phyloP scores from a whole-genome alignment of 2,888 invertebrate genomes.

The Leptogaster cylindrica region DNA sequence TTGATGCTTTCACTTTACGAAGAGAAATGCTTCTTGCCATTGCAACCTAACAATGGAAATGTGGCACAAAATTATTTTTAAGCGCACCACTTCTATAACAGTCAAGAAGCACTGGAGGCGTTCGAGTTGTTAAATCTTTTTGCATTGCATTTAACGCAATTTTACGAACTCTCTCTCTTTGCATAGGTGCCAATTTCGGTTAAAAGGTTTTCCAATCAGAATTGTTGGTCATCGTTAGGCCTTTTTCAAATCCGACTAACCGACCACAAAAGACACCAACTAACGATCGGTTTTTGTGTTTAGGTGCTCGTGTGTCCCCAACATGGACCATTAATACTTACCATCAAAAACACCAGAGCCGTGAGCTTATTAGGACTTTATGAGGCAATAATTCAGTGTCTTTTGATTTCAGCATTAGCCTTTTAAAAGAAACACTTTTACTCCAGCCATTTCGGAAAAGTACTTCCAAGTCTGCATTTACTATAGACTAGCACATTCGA shows the following conservation, averaged over 20 bases:
- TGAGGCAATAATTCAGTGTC: slow-evolving; percentile 34
- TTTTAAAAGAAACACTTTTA: slow-evolving; percentile 25
- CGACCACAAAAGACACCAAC: too few species aligned
- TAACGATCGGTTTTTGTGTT: slow-evolving; percentile 7
- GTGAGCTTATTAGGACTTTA: slow-evolving; percentile 40
- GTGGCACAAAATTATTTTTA: slow-evolving; percentile 1
- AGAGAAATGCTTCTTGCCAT: slow-evolving; percentile 1
- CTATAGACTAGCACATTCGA: background rate
- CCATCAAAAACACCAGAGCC: slow-evolving; percentile 9
- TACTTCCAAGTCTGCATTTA: background rate
- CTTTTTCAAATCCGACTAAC: background rate
- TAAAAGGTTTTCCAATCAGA: slow-evolving; percentile 9
- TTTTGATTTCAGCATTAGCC: slow-evolving; percentile 27
- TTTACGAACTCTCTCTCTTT: slow-evolving; percentile 13
- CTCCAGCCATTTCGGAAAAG: background rate
- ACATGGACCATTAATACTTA: background rate
- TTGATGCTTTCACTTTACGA: slow-evolving; percentile 12
- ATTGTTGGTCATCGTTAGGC: slow-evolving; percentile 5
- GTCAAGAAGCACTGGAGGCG: background rate
- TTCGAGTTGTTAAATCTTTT: slow-evolving; percentile 10
- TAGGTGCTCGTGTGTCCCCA: background rate
- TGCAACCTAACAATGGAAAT: slow-evolving; percentile 4
- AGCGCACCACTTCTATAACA: background rate
- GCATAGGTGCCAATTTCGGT: slow-evolving; percentile 36
- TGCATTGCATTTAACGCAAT: slow-evolving; percentile 1